A percentile compares a stretch with the other conserved stretches of the same genome.
Conservation (phyloP, 2,797 vertebrate genomes). For the Myotis findleyi region DNA sequence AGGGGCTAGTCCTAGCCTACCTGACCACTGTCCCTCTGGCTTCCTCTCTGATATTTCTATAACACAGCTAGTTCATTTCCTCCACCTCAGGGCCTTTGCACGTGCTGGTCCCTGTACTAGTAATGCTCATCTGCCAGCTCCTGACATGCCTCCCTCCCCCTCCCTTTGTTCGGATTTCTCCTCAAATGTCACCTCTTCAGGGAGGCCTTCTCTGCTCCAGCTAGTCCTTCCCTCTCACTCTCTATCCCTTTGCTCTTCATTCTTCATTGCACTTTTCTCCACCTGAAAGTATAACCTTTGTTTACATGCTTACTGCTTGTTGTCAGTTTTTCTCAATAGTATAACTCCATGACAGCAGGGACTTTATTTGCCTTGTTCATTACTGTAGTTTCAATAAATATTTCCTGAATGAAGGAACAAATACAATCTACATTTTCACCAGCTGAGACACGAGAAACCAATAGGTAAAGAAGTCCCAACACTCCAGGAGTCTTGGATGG, state of each 20-base stretch:
- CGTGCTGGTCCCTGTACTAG: background rate
- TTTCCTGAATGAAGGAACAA: conserved; percentile 41
- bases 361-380: background rate
- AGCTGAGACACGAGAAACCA: conserved; percentile 9
- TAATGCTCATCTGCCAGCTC: background rate
- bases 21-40: background rate
- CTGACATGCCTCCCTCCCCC: background rate
- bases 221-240: background rate
- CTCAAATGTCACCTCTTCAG: background rate
- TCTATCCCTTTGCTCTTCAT: background rate
- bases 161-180: background rate
- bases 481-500: background rate
- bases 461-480: background rate
- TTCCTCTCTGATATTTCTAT: background rate
- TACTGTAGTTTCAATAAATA: background rate
- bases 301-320: background rate
- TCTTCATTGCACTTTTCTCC: background rate
- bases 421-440: background rate
- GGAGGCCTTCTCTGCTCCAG: background rate
- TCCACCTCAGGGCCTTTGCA: background rate
- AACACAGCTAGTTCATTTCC: background rate
- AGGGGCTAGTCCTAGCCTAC: background rate
- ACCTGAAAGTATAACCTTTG: background rate
- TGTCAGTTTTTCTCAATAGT: conserved; percentile 18
- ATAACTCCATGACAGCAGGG: background rate